Conservation (phyloP, 2,113 vertebrate species). For the Seriola quinqueradiata region DNA sequence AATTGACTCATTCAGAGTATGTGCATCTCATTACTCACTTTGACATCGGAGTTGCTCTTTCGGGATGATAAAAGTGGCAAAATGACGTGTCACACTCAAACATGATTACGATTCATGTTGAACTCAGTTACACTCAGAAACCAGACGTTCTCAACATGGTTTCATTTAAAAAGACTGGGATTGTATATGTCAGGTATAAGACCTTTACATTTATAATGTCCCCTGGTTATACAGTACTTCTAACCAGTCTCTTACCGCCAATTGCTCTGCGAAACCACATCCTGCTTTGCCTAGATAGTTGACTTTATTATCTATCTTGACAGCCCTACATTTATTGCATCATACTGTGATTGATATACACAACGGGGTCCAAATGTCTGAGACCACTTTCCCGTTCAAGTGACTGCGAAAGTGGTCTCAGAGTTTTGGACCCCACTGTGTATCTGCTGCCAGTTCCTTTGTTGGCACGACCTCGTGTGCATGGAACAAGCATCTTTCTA, state of each 20-base stretch:
- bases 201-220: neutral
- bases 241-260: neutral
- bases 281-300: constrained; percentile 20
- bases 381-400: too few species aligned
- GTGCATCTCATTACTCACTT: neutral
- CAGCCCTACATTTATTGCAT: neutral
- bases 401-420: too few species aligned
- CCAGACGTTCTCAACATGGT: neutral
- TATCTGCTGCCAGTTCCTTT: too few species aligned
- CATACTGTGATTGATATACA: neutral
- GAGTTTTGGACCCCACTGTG: too few species aligned
- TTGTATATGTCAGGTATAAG: neutral
- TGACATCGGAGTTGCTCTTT: neutral
- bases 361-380: too few species aligned
- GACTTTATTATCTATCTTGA: too few species aligned
- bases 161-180: neutral
- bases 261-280: constrained; percentile 47
- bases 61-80: neutral
- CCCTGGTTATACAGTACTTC: neutral
- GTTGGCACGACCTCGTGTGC: too few species aligned
- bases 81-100: too few species aligned
- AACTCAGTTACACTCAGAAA: neutral
- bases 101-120: too few species aligned
- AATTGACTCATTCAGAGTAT: neutral
- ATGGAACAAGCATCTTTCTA: too few species aligned